Conservation (phyloP, 2,797 vertebrate genomes). For the Phataginus tetradactyla region DNA sequence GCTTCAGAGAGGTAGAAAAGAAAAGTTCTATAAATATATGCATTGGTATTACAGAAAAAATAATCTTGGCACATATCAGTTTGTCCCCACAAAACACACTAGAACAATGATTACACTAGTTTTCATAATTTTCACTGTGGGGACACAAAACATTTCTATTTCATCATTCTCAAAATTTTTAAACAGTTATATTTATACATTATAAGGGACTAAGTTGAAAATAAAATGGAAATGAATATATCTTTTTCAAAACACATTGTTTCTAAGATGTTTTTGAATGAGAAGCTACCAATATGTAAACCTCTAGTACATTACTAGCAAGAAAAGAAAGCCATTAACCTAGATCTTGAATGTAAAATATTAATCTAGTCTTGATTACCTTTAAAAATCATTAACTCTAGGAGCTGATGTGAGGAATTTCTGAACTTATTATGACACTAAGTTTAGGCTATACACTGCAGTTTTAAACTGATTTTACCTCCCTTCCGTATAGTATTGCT, state of each 20-base stretch:
- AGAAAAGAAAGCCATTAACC: neutral
- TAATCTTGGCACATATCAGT: conserved; percentile 65
- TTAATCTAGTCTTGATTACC: neutral
- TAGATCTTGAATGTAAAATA: neutral
- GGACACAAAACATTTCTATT: conserved; percentile 62
- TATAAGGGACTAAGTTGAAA: neutral
- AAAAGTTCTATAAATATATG: conserved; percentile 84
- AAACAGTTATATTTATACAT: conserved; percentile 22
- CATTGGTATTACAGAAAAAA: conserved; percentile 75
- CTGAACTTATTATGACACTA: neutral
- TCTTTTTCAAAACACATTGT: neutral
- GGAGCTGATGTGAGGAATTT: neutral
- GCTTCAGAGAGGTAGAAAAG: conserved; percentile 88
- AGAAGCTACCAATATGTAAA: neutral
- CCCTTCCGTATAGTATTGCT: neutral
- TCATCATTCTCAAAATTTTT: conserved; percentile 49
- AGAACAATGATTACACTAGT: conserved; percentile 54
- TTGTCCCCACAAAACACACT: conserved; percentile 57
- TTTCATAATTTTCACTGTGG: conserved; percentile 67
- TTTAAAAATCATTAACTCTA: conserved; percentile 17
- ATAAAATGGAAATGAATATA: neutral
- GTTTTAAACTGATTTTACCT: neutral
- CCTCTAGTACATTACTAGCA: neutral
- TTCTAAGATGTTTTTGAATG: neutral
- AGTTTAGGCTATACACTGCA: neutral